A percentile compares a stretch with the other conserved stretches of the same genome.
Evolutionary conservation across 2,113 vertebrate species (phyloP).

Genomic region (Clarias batrachus): DNA sequence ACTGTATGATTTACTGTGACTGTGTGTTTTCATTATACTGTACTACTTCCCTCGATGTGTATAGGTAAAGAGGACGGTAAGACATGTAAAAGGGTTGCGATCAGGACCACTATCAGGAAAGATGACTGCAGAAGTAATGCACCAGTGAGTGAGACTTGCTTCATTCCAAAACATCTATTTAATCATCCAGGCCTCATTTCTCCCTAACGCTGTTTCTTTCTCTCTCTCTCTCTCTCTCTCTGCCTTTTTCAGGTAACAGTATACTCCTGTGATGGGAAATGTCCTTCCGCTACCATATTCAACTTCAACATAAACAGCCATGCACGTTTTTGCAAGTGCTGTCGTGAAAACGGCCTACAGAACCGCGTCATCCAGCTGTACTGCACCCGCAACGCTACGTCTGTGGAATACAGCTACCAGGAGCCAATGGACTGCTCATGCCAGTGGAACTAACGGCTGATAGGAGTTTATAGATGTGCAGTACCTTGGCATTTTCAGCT

Average conservation of each 20-base stretch:
- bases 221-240: slow-evolving; percentile 36
- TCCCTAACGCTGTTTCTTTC: slow-evolving; percentile 23
- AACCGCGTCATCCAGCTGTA: slow-evolving; percentile 84
- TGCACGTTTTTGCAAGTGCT: slow-evolving; percentile 96
- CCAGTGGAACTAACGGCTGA: slow-evolving; percentile 85
- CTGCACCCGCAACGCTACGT: slow-evolving; percentile 89
- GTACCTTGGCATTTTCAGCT: slow-evolving; percentile 17
- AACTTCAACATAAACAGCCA: slow-evolving; percentile 97
- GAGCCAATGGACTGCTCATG: slow-evolving; percentile 93
- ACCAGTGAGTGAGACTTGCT: slow-evolving; percentile 77
- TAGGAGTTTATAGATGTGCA: slow-evolving; percentile 24
- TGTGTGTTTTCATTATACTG: neutral
- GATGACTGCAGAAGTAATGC: slow-evolving; percentile 91
- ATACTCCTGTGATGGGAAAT: slow-evolving; percentile 95
- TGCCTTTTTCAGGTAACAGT: slow-evolving; percentile 78
- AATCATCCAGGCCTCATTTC: neutral
- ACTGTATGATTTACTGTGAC: neutral
- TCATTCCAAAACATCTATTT: neutral
- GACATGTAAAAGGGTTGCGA: slow-evolving; percentile 90
- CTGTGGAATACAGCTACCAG: slow-evolving; percentile 85
- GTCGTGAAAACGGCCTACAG: slow-evolving; percentile 86
- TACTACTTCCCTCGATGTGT: slow-evolving; percentile 55
- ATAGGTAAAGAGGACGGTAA: slow-evolving; percentile 93
- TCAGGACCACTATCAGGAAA: slow-evolving; percentile 91
- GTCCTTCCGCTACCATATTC: slow-evolving; percentile 96